Conservation (phyloP, 2,888 invertebrate genomes). For the Apoda limacodes region DNA sequence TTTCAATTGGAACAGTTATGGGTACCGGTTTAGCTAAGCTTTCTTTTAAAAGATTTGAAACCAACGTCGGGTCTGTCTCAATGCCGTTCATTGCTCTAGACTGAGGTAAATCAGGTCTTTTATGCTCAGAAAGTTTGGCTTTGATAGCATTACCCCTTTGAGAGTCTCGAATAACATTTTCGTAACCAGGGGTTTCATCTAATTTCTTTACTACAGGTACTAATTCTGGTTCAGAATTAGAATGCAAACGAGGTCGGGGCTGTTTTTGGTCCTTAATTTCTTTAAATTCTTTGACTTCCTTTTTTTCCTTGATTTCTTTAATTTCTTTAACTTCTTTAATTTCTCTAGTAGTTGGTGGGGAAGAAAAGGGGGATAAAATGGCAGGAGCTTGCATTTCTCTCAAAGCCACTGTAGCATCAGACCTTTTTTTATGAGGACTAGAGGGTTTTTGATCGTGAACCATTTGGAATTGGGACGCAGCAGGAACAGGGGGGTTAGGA, state of each 20-base stretch:
- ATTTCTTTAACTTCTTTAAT: slow-evolving; percentile 3
- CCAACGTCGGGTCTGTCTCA: slow-evolving; percentile 78
- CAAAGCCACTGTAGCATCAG: slow-evolving; percentile 42
- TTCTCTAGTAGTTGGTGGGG: slow-evolving; percentile 30
- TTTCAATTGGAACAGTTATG: slow-evolving; percentile 51
- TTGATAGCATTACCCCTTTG: slow-evolving; percentile 46
- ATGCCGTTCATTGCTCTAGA: slow-evolving; percentile 70
- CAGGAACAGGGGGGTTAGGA: slow-evolving; percentile 29
- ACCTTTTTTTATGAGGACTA: slow-evolving; percentile 43
- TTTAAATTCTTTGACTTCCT: no score
- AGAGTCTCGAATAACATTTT: slow-evolving; percentile 69
- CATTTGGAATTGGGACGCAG: slow-evolving; percentile 22
- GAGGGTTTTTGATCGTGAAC: slow-evolving; percentile 27
- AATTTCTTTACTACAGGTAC: slow-evolving; percentile 73
- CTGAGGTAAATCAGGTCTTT: slow-evolving; percentile 37
- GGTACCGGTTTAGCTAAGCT: slow-evolving; percentile 64
- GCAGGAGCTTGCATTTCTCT: slow-evolving; percentile 55
- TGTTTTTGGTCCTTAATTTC: no score
- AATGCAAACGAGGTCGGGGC: slow-evolving; percentile 44
- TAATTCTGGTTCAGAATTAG: slow-evolving; percentile 71
- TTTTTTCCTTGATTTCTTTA: no score
- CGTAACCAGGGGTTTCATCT: slow-evolving; percentile 72
- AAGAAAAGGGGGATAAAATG: slow-evolving; percentile 63
- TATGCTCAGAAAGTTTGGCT: slow-evolving; percentile 46
- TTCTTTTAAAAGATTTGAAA: slow-evolving; percentile 78